phyloP scores from a whole-genome alignment of 2,797 vertebrate genomes.

The Darevskia mixta region DNA sequence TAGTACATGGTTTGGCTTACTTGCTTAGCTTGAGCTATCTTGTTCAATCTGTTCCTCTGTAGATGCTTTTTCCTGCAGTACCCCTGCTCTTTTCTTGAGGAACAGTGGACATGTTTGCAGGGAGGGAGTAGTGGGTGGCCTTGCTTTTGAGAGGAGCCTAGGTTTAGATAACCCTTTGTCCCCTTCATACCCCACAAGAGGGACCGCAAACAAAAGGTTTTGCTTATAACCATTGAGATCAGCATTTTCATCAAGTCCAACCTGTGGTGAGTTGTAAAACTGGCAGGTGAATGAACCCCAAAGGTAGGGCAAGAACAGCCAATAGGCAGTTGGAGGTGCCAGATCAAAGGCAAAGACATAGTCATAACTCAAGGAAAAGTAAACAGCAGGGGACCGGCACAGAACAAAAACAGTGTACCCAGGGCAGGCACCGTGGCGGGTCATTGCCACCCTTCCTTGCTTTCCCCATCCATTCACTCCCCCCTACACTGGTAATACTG shows the following conservation, averaged over 20 bases:
- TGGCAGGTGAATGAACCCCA: conserved; percentile 66
- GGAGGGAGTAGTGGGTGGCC: neutral
- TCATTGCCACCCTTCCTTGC: conserved; percentile 19
- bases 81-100: neutral
- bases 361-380: conserved; percentile 78
- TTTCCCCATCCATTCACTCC: neutral
- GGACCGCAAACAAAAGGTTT: neutral
- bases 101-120: neutral
- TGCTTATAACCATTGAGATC: neutral
- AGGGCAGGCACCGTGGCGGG: conserved; percentile 72
- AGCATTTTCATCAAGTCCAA: neutral
- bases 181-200: neutral
- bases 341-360: conserved; percentile 81
- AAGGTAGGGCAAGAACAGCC: conserved; percentile 69
- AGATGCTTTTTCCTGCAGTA: neutral
- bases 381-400: conserved; percentile 72
- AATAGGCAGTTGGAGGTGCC: conserved; percentile 51
- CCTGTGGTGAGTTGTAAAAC: conserved; percentile 16
- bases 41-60: neutral
- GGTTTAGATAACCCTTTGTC: neutral
- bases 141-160: neutral
- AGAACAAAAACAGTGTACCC: conserved; percentile 78
- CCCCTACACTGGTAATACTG: neutral
- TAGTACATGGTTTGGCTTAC: neutral
- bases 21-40: neutral